phyloP scores from a whole-genome alignment of 2,888 invertebrate genomes.

The Eugnorisma glareosa region DNA sequence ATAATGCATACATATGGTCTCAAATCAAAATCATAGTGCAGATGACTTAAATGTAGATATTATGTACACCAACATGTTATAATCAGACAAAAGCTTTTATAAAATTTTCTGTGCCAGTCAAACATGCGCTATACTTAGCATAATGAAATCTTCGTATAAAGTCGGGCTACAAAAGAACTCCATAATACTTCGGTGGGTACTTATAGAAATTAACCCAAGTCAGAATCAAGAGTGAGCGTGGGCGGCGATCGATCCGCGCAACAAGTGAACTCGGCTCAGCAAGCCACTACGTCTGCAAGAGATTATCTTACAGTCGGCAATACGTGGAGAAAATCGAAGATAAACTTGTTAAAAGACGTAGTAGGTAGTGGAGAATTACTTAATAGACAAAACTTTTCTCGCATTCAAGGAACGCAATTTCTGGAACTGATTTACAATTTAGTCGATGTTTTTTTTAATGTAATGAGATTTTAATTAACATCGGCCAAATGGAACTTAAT shows the following conservation, averaged over 20 bases:
- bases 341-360: not conserved
- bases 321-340: conserved; percentile 25
- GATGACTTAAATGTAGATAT: not conserved
- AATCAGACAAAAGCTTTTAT: conserved; percentile 16
- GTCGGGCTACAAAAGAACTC: conserved; percentile 64
- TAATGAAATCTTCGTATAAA: conserved; percentile 59
- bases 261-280: conserved; percentile 75
- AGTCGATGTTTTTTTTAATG: not conserved
- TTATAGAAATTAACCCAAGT: conserved; percentile 78
- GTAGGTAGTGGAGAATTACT: not conserved
- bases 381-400: not conserved
- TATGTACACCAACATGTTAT: not conserved
- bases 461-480: not conserved
- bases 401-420: not conserved
- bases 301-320: conserved; percentile 48
- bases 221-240: conserved; percentile 76
- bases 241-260: conserved; percentile 79
- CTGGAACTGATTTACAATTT: not conserved
- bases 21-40: not conserved
- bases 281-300: conserved; percentile 59
- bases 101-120: conserved; percentile 14
- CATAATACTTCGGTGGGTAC: conserved; percentile 71
- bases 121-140: conserved; percentile 47
- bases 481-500: not conserved
- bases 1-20: not conserved